These are phyloP conservation scores for Conger conger DNA, from an alignment of 2,113 vertebrate genomes.

Conservation along the genomic window DNA sequence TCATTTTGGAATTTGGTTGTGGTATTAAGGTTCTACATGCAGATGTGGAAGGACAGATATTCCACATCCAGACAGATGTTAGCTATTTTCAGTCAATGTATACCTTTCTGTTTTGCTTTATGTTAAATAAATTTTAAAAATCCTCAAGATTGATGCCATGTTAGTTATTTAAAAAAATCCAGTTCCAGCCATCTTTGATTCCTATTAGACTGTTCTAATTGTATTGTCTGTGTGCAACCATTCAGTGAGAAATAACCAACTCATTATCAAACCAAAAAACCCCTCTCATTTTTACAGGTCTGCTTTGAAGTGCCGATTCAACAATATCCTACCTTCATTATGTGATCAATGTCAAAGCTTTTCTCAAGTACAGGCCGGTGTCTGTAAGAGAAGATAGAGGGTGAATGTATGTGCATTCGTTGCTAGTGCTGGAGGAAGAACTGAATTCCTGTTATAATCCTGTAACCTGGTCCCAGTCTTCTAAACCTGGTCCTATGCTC, in stretches of 20 bases:
- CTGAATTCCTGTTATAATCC: background rate
- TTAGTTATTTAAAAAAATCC: background rate
- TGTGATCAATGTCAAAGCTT: slow-evolving; percentile 89
- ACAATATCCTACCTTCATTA: slow-evolving; percentile 85
- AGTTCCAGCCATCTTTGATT: background rate
- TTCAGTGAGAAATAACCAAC: background rate
- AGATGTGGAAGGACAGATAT: background rate
- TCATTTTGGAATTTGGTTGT: background rate
- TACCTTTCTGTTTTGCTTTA: background rate
- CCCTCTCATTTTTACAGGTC: background rate
- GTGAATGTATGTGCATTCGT: slow-evolving; percentile 23
- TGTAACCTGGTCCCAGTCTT: background rate
- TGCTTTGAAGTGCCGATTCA: background rate
- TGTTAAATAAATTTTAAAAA: background rate
- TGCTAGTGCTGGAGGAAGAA: background rate
- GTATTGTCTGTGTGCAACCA: background rate
- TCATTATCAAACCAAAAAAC: too few species aligned
- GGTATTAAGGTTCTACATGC: background rate
- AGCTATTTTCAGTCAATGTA: background rate
- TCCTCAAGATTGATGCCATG: background rate
- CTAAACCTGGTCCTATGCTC: background rate
- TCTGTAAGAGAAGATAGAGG: slow-evolving; percentile 64
- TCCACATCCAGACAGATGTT: too few species aligned
- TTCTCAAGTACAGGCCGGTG: slow-evolving; percentile 90
- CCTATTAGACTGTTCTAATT: background rate